These are phyloP conservation scores for Mobula hypostoma DNA, from an alignment of 2,113 vertebrate genomes.

Conservation along the genomic window DNA sequence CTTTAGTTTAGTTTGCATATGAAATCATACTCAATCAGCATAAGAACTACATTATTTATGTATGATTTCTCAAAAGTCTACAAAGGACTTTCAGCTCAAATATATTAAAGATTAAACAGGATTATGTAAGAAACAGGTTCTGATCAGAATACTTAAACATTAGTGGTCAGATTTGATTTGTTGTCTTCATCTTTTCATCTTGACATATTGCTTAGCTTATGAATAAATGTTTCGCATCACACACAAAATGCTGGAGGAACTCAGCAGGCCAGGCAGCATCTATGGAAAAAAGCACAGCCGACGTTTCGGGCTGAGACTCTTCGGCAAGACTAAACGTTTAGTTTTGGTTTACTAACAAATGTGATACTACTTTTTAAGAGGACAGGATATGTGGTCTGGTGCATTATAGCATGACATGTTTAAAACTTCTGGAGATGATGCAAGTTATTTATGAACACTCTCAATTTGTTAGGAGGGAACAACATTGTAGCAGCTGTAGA, in stretches of 20 bases:
- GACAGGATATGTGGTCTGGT: background rate
- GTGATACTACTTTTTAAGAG: background rate
- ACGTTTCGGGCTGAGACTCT: too few relatives aligned
- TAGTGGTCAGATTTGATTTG: background rate
- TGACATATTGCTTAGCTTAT: background rate
- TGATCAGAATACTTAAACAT: background rate
- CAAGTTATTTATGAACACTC: background rate
- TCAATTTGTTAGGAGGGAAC: background rate
- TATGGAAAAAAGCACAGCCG: too few relatives aligned
- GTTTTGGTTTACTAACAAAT: background rate
- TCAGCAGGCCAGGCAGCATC: too few relatives aligned
- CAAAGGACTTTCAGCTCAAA: background rate
- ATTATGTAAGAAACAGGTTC: background rate
- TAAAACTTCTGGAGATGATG: background rate
- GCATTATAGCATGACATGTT: background rate
- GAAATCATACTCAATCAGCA: background rate
- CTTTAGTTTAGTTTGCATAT: background rate
- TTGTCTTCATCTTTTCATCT: background rate
- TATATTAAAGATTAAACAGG: background rate
- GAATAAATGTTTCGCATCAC: background rate
- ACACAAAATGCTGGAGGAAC: too few relatives aligned
- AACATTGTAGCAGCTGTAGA: background rate
- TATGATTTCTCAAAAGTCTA: background rate
- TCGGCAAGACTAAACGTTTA: background rate
- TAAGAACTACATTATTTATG: background rate